A percentile compares a stretch with the other conserved stretches of the same genome.
phyloP scores from a whole-genome alignment of 2,113 vertebrate species.

The Triplophysa rosa region DNA sequence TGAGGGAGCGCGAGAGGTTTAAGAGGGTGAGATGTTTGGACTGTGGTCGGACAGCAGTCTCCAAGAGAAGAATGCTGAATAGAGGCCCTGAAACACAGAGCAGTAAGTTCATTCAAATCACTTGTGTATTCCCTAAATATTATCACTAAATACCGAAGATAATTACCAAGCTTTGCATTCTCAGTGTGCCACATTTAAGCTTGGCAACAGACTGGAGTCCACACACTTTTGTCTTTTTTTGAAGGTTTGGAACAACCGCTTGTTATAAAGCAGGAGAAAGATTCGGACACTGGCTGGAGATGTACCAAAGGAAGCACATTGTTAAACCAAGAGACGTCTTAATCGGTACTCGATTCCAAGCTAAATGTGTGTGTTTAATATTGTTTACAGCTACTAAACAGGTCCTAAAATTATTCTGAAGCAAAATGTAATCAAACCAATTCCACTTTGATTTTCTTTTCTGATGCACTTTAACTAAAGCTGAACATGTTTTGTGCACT shows the following conservation, averaged over 20 bases:
- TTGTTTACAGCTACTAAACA: neutral
- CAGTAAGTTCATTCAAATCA: neutral
- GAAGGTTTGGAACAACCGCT: conserved; percentile 53
- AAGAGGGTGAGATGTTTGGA: conserved; percentile 52
- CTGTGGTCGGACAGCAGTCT: conserved; percentile 50
- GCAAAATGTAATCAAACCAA: too few species aligned
- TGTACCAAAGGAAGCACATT: conserved; percentile 39
- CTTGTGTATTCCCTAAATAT: neutral
- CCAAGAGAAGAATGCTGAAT: conserved; percentile 35
- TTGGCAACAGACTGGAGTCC: neutral
- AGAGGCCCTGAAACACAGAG: conserved; percentile 26
- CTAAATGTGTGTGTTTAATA: conserved; percentile 26
- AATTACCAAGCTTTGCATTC: too few species aligned
- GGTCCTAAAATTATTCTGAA: neutral
- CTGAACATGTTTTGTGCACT: neutral
- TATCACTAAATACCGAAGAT: too few species aligned
- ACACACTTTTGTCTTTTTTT: neutral
- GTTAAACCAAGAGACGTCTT: conserved; percentile 45
- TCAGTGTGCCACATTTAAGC: too few species aligned
- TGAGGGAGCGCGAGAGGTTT: conserved; percentile 48
- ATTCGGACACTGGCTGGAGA: conserved; percentile 54
- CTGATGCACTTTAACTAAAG: neutral
- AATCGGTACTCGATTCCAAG: conserved; percentile 25
- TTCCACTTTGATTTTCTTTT: too few species aligned
- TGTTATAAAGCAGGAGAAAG: conserved; percentile 57